phyloP scores from a whole-genome alignment of 2,888 invertebrate genomes.

The Furcula furcula region DNA sequence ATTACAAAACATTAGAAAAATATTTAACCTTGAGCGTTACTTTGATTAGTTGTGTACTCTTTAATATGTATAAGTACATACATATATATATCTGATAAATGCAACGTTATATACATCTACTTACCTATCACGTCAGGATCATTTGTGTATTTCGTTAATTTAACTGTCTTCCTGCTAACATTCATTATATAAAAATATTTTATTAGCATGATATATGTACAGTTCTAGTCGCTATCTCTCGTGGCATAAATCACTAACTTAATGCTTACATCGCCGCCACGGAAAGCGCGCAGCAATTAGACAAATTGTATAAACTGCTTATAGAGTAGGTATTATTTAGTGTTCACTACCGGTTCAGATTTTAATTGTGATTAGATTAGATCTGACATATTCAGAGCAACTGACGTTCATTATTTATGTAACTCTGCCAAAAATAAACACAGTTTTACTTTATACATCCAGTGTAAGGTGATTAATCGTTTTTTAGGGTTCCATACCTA shows the following conservation, averaged over 20 bases:
- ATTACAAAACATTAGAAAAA: no score
- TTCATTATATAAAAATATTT: no score
- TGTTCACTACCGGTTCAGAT: conserved; percentile 53
- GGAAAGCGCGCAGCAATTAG: conserved; percentile 64
- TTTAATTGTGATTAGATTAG: conserved; percentile 57
- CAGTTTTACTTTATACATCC: conserved; percentile 18
- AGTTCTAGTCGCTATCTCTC: conserved; percentile 19
- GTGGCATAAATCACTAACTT: conserved; percentile 12
- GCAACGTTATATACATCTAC: no score
- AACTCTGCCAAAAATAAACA: conserved; percentile 36
- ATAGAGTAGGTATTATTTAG: conserved; percentile 54
- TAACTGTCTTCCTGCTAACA: no score
- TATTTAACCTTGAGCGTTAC: no score
- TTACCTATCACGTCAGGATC: no score
- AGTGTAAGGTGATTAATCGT: conserved; percentile 20
- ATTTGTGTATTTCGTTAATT: no score
- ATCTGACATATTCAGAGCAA: conserved; percentile 37
- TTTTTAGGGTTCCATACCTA: no score
- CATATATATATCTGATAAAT: no score
- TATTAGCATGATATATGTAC: no score
- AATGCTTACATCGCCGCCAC: conserved; percentile 50
- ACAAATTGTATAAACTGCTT: conserved; percentile 64
- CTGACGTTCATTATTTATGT: conserved; percentile 39
- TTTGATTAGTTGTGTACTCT: no score
- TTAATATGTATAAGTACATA: no score